Conservation (phyloP, 2,888 invertebrate species). For the Panopea generosa region DNA sequence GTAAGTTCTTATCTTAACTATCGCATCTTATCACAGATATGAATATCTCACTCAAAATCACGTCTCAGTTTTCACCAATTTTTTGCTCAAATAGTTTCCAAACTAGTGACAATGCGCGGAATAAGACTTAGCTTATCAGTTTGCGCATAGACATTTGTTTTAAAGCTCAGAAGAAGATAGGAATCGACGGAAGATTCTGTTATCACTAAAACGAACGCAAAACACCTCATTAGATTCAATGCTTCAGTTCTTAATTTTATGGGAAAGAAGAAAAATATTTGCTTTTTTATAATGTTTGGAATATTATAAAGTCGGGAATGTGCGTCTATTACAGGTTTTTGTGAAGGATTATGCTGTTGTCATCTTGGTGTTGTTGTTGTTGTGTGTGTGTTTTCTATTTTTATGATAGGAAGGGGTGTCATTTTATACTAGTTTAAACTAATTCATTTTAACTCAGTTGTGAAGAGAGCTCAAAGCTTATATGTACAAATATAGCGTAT, state of each 20-base stretch:
- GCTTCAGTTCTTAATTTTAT: slow-evolving; percentile 48
- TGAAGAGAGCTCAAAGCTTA: too few relatives aligned
- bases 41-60: slow-evolving; percentile 5
- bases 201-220: slow-evolving; percentile 27
- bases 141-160: slow-evolving; percentile 59
- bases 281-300: too few relatives aligned
- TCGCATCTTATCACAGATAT: slow-evolving; percentile 34
- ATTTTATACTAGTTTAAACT: too few relatives aligned
- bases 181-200: slow-evolving; percentile 39
- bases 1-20: slow-evolving; percentile 36
- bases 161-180: slow-evolving; percentile 50
- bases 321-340: too few relatives aligned
- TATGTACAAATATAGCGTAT: too few relatives aligned
- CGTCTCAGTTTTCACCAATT: slow-evolving; percentile 17
- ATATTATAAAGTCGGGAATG: too few relatives aligned
- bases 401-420: too few relatives aligned
- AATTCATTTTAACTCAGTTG: too few relatives aligned
- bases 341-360: too few relatives aligned
- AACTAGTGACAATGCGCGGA: slow-evolving; percentile 12
- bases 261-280: slow-evolving; percentile 25
- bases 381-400: too few relatives aligned
- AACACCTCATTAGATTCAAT: slow-evolving; percentile 41
- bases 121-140: slow-evolving; percentile 36
- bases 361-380: too few relatives aligned
- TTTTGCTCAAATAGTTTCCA: slow-evolving; percentile 21